Base-by-base conservation (phyloP, 2,113 vertebrate species). In the Zingel zingel region DNA sequence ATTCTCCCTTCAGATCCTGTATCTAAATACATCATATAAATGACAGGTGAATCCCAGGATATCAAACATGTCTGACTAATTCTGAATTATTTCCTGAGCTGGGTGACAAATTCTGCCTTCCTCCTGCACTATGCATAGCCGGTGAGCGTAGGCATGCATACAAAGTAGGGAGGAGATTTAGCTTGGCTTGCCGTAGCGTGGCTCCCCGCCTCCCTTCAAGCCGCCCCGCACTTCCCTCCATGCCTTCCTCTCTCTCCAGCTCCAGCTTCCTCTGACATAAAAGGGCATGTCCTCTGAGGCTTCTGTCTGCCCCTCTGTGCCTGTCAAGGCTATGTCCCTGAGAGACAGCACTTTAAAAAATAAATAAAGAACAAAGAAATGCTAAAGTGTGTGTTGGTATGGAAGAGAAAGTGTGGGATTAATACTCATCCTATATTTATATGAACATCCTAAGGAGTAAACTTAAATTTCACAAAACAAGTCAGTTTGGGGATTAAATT, bases 131-230 rank as follows among this genome's bases (percentile, higher is more conserved):
- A 87, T 69, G 84, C 87, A 71, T 89, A 81, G 90, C 86, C 81
- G 12, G 79, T 7, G 78, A 88, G 85, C 62, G 48, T 64, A 70
- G 83, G 79, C 88, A 83, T 87, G 94, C 89, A 94, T 94, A 91
- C 91, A 88, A 93, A 94, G 86, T 67, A 93, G 90, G 79, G 65
- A 48, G 88, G 80, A 89, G 90, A 70, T 86, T 92, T 88, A 88
- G 85, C 86, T 84, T 83, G 86, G 89, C 88, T 89, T 81, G 80
- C 71, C 56, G 50, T 77, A 76, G 86, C 82, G 53, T 77, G 68
- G 79, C 86, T 86, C 79, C 75, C 85, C 75, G 62, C 71, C 81
- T 80, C 69, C 67, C 69, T 50, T 30, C 72, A 79, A 86, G 74
- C 45, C 53, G 2, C 45, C 69, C 75, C 5, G 4, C 82, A 27